These are phyloP conservation scores for Marmota flaviventris DNA, from an alignment of 2,113 vertebrate species.

Conservation along the genomic window DNA sequence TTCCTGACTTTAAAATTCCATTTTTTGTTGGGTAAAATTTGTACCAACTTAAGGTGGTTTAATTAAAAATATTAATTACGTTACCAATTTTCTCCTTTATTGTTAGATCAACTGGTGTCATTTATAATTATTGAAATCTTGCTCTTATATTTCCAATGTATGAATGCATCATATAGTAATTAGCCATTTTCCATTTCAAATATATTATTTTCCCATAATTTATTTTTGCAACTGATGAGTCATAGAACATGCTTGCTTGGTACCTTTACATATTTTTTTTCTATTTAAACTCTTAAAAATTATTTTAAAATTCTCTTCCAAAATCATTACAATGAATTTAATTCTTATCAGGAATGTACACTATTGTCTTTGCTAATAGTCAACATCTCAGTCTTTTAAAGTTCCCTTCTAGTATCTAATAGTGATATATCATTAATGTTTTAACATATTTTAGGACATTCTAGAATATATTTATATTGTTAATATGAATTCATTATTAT, in stretches of 20 bases:
- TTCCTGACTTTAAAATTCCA: not conserved
- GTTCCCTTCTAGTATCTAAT: not conserved
- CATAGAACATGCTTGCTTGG: not conserved
- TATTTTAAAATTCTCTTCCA: not conserved
- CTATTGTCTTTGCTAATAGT: not conserved
- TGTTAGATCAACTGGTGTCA: not conserved
- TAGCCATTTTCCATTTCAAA: not conserved
- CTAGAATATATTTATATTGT: not conserved
- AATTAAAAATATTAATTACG: not conserved
- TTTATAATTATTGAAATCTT: not conserved
- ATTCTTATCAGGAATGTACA: not conserved
- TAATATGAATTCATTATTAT: not conserved
- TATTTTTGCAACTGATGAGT: not conserved
- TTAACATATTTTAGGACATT: not conserved
- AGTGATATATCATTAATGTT: not conserved
- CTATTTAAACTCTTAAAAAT: not conserved
- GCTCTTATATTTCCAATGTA: not conserved
- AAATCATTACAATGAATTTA: not conserved
- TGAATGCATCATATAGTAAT: not conserved
- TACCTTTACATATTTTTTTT: not conserved
- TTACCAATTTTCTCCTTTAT: not conserved
- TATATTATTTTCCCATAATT: not conserved
- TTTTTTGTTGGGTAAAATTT: not conserved
- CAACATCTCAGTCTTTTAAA: not conserved
- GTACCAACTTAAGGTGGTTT: not conserved